Base-by-base conservation (phyloP, 2,113 vertebrate genomes). In the Hyperoodon ampullatus region DNA sequence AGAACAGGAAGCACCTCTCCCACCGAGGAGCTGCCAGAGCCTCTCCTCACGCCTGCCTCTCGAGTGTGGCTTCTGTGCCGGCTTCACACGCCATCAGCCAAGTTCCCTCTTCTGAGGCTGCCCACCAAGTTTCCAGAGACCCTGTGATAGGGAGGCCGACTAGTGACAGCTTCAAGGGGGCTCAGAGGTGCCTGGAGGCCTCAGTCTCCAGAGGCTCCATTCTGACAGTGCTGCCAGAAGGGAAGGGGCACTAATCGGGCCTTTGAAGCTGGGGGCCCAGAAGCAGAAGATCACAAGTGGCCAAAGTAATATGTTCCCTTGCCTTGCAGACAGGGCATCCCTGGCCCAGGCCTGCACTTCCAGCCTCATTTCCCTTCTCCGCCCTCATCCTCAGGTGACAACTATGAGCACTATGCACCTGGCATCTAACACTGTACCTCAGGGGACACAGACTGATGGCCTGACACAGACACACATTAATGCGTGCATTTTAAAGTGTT, bases 41-140 rank as follows among this genome's bases (percentile, higher is more conserved):
- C 50, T 92, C 65, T 82, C 63, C 74, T 77, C 66, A 35, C 0
- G 0, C 74, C 42, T 44, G 12, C 44, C 53, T 81, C 83, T 84
- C 53, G 39, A 61, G 42, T 66, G 81, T 21, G 4, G 42, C 58
- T 88, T 72, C 65, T 70, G 28, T 66, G 91, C 65, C 90, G 28
- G 50, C 13, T 44, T 58, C 75, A 44, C 15, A 55, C 90, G 61
- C 81, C 30, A 13, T 6, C 70, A 30, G 74, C 63, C 53, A 96
- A 84, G 61, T 85, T 35, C 50, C 42, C n/a, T 23, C 47, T 86
- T 82, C 35, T 58, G 86, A 94, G 85, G 86, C 68, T 96, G 91
- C 83, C 6, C 8, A 82, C 11, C 42, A 21, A 47, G 47, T 85
- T 78, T 92, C 71, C 83, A 88, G 89, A 91, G 82, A 26, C 35